Conservation (phyloP, 2,797 vertebrate genomes). For the Lutra lutra region DNA sequence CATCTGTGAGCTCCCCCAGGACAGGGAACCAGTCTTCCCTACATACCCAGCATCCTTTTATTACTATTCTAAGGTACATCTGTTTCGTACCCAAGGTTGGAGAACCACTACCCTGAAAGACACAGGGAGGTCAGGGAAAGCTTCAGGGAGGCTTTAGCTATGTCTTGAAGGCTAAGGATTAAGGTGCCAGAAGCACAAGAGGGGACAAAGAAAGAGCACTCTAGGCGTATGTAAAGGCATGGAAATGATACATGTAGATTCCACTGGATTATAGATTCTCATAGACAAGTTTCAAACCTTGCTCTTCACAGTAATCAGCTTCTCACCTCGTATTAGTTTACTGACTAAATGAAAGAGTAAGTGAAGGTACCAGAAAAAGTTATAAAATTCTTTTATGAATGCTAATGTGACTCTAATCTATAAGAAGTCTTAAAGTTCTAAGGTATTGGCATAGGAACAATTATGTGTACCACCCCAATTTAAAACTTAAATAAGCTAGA, state of each 20-base stretch:
- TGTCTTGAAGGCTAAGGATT: neutral
- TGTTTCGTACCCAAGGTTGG: neutral
- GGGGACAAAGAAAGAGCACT: neutral
- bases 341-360: neutral
- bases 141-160: neutral
- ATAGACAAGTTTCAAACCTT: neutral
- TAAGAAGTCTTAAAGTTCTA: neutral
- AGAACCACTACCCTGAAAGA: neutral
- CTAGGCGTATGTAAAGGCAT: neutral
- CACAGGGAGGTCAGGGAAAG: neutral
- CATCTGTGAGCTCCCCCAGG: neutral
- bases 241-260: neutral
- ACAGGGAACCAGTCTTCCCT: neutral
- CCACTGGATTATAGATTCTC: neutral
- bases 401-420: neutral
- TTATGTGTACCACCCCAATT: neutral
- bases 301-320: neutral
- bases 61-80: neutral
- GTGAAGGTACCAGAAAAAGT: neutral
- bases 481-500: conserved; percentile 24
- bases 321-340: neutral
- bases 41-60: neutral
- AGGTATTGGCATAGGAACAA: neutral
- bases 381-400: neutral
- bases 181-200: neutral